Evolutionary conservation across 2,888 invertebrate genomes (phyloP).

Genomic region (Drosophila barbarae): DNA sequence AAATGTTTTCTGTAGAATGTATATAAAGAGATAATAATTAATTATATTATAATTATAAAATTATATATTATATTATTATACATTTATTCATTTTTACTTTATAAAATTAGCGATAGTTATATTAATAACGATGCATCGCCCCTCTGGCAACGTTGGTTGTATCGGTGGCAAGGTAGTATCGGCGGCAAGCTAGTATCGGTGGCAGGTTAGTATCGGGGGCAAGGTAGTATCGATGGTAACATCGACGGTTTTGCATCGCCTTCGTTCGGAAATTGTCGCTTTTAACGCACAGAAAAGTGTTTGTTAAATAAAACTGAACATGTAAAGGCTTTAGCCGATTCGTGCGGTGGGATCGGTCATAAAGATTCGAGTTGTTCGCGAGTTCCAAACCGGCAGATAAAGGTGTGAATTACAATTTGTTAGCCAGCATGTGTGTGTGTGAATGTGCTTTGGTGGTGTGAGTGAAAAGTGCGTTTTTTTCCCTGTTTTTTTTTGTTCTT

Average conservation of each 20-base stretch:
- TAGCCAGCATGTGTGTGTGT: background rate
- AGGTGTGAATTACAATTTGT: conserved; percentile 10
- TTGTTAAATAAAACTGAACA: conserved; percentile 19
- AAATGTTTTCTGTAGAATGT: too few relatives aligned
- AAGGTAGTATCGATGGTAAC: too few relatives aligned
- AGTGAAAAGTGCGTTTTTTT: conserved; percentile 4
- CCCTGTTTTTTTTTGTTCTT: background rate
- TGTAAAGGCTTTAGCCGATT: conserved; percentile 15
- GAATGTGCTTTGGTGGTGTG: conserved; percentile 5
- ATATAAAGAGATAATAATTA: too few relatives aligned
- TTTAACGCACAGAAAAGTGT: conserved; percentile 9
- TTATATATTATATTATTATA: too few relatives aligned
- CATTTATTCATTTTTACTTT: too few relatives aligned
- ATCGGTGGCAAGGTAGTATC: too few relatives aligned
- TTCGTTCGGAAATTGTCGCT: conserved; percentile 1
- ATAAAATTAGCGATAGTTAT: too few relatives aligned
- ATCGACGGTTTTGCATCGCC: background rate
- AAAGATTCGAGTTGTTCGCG: conserved; percentile 19
- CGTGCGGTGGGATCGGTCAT: conserved; percentile 16
- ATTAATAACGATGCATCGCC: too few relatives aligned
- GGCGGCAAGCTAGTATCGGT: too few relatives aligned
- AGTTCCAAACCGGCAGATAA: conserved; percentile 1
- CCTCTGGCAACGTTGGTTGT: too few relatives aligned
- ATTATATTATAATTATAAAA: too few relatives aligned
- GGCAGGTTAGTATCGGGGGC: too few relatives aligned